phyloP scores from a whole-genome alignment of 2,888 invertebrate genomes.

The Malacosoma neustria region DNA sequence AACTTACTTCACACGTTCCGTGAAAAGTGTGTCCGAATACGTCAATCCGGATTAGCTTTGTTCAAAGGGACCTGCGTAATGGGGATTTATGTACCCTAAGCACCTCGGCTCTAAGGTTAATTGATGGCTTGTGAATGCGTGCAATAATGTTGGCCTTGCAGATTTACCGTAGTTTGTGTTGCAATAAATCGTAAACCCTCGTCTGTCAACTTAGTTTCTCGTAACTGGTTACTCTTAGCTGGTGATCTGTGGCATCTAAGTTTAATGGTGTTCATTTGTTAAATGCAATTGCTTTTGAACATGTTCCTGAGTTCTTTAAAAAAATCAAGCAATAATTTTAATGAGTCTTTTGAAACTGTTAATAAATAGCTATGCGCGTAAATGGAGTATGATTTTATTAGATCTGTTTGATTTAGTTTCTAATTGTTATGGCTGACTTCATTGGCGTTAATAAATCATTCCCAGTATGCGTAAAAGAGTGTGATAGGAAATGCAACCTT shows the following conservation, averaged over 20 bases:
- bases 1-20: too few relatives aligned
- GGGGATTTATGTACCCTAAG: slow-evolving; percentile 27
- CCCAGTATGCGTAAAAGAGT: too few relatives aligned
- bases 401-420: slow-evolving; percentile 8
- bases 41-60: slow-evolving; percentile 1
- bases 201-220: slow-evolving; percentile 16
- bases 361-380: slow-evolving; percentile 12
- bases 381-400: slow-evolving; percentile 17
- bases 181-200: slow-evolving; percentile 35
- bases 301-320: slow-evolving; percentile 10
- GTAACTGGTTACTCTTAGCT: not conserved
- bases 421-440: not conserved
- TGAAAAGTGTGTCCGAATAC: not conserved
- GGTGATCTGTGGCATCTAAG: not conserved
- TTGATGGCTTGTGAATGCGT: slow-evolving; percentile 53
- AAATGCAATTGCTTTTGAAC: not conserved
- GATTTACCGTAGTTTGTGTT: slow-evolving; percentile 45
- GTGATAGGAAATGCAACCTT: too few relatives aligned
- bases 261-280: not conserved
- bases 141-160: slow-evolving; percentile 57
- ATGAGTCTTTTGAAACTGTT: slow-evolving; percentile 19
- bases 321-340: slow-evolving; percentile 17
- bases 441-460: slow-evolving; percentile 1
- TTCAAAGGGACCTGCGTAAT: slow-evolving; percentile 23
- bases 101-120: slow-evolving; percentile 36